These are phyloP conservation scores for Drosophila rellima DNA, from an alignment of 2,888 invertebrate species.

Conservation along the genomic window DNA sequence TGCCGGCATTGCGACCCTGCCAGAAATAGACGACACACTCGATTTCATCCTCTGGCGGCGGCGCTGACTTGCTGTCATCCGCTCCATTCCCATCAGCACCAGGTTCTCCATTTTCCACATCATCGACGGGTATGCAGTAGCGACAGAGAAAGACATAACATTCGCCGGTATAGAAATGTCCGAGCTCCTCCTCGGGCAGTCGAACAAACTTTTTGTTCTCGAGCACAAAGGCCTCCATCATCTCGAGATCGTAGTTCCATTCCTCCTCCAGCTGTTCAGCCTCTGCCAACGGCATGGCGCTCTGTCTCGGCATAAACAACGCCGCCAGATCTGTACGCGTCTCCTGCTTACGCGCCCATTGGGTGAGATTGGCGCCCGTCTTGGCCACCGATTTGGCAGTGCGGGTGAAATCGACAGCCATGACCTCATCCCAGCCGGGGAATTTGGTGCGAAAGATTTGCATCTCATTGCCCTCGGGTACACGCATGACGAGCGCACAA, in stretches of 20 bases:
- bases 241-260: conserved; percentile 99
- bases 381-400: conserved; percentile 98
- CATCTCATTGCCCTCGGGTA: conserved; percentile 96
- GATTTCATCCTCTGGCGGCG: conserved; percentile 86
- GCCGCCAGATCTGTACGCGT: conserved; percentile 97
- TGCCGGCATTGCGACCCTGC: conserved; percentile 98
- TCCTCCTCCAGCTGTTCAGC: conserved; percentile 96
- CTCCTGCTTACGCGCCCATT: conserved; percentile 95
- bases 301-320: conserved; percentile 97
- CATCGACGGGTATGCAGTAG: conserved; percentile 92
- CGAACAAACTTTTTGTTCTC: conserved; percentile 99
- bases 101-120: background rate
- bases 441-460: conserved; percentile 99
- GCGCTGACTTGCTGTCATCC: conserved; percentile 26
- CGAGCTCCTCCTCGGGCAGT: conserved; percentile 97
- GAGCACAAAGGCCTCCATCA: conserved; percentile 98
- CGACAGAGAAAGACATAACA: conserved; percentile 99
- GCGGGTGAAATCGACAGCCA: conserved; percentile 99
- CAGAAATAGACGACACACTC: conserved; percentile 99
- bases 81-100: background rate
- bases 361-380: conserved; percentile 97
- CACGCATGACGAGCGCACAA: conserved; percentile 94
- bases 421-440: conserved; percentile 99
- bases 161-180: conserved; percentile 95
- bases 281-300: conserved; percentile 93